These are phyloP conservation scores for Lithophane semibrunnea DNA, from an alignment of 2,888 invertebrate genomes.

Conservation along the genomic window DNA sequence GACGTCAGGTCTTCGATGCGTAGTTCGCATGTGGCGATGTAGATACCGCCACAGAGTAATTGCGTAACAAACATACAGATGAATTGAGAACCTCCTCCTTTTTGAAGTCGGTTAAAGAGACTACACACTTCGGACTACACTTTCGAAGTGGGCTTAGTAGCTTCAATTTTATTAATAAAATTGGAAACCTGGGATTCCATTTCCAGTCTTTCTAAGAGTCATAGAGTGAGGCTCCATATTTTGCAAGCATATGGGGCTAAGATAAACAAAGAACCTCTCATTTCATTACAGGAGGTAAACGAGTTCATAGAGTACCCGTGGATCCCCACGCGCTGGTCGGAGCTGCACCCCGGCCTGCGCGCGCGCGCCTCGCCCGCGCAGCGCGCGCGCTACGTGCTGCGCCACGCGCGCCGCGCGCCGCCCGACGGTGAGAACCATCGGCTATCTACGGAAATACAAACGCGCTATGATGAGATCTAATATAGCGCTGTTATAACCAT, in stretches of 20 bases:
- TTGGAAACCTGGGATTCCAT: no score
- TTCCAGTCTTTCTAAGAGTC: background rate
- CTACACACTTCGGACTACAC: no score
- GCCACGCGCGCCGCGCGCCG: conserved; percentile 47
- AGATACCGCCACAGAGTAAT: no score
- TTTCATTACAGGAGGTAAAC: conserved; percentile 77
- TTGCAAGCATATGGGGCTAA: no score
- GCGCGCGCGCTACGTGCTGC: conserved; percentile 73
- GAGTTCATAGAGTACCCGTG: conserved; percentile 75
- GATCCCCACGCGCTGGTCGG: conserved; percentile 71
- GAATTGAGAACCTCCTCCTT: no score
- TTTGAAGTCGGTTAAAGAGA: no score
- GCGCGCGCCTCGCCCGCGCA: conserved; percentile 65
- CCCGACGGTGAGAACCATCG: background rate
- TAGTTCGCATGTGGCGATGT: no score
- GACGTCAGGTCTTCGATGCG: no score
- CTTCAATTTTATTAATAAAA: no score
- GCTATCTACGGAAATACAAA: background rate
- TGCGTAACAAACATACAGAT: no score
- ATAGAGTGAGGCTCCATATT: background rate
- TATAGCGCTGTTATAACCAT: background rate
- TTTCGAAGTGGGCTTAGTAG: no score
- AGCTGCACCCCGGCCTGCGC: conserved; percentile 77
- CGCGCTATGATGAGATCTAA: background rate
- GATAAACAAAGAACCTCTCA: background rate